These are phyloP conservation scores for Agrochola litura DNA, from an alignment of 2,888 invertebrate species.

Conservation along the genomic window DNA sequence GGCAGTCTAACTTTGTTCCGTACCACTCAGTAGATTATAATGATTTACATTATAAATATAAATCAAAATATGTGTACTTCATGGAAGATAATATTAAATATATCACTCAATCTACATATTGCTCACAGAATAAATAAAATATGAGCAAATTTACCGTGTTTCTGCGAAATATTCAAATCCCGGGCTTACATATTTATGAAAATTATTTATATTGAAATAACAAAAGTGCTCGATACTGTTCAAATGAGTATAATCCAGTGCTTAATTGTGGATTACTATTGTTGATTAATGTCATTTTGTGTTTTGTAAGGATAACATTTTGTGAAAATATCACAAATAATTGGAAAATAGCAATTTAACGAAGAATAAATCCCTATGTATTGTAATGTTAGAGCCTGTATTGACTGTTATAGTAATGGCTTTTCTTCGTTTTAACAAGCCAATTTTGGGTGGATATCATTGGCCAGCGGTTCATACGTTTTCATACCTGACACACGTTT, in stretches of 20 bases:
- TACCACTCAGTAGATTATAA: neutral
- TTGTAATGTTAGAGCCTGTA: constrained; percentile 2
- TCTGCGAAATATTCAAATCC: constrained; percentile 52
- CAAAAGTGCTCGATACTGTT: constrained; percentile 57
- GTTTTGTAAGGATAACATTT: constrained; percentile 41
- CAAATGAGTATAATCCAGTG: constrained; percentile 63
- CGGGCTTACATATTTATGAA: constrained; percentile 57
- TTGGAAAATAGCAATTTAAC: constrained; percentile 26
- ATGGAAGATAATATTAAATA: constrained; percentile 30
- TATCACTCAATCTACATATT: constrained; percentile 45
- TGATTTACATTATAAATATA: neutral
- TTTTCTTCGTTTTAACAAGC: constrained; percentile 1
- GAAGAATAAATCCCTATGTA: constrained; percentile 1
- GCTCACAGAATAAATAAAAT: constrained; percentile 45
- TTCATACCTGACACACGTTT: neutral
- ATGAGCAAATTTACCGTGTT: constrained; percentile 20
- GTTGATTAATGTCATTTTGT: constrained; percentile 57
- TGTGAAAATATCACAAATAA: constrained; percentile 29
- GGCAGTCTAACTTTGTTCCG: neutral
- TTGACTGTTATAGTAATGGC: neutral
- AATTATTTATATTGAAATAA: constrained; percentile 54
- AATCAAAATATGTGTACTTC: constrained; percentile 13
- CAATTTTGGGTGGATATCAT: neutral
- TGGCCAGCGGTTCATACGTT: neutral
- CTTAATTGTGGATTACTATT: constrained; percentile 67